Percentiles rank a stretch among this genome's conserved stretches.
phyloP scores from a whole-genome alignment of 2,113 vertebrate species.

The Chionomys nivalis region DNA sequence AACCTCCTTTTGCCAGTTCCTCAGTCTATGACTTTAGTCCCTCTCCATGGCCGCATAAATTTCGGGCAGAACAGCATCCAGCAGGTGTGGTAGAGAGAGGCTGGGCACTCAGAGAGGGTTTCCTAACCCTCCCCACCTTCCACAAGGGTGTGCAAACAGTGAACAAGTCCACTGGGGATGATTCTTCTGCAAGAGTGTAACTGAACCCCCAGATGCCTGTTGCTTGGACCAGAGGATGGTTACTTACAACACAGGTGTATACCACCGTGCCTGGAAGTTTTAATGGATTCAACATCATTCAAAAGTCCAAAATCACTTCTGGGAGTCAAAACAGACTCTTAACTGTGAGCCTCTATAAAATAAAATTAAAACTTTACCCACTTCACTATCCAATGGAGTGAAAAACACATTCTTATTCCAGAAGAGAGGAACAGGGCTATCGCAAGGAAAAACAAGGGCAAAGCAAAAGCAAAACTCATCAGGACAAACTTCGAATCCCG shows the following conservation, averaged over 20 bases:
- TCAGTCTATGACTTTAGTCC: neutral
- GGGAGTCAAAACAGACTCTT: neutral
- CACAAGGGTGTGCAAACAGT: neutral
- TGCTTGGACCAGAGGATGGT: neutral
- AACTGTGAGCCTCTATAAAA: neutral
- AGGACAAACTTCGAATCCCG: neutral
- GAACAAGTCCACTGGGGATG: neutral
- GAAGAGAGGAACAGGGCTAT: neutral
- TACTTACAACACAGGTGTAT: neutral
- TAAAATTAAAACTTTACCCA: neutral
- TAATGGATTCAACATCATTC: neutral
- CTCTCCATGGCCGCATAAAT: neutral
- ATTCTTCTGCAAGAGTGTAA: neutral
- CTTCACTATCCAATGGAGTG: neutral
- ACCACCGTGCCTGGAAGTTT: neutral
- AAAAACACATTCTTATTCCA: neutral
- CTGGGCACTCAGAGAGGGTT: neutral
- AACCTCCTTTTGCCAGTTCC: neutral
- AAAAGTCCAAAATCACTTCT: neutral
- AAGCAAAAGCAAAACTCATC: neutral
- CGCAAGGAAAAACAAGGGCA: neutral
- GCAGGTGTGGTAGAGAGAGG: neutral
- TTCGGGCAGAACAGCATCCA: neutral
- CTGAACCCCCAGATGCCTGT: neutral
- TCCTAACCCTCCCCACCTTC: neutral